A percentile compares a stretch with the other conserved stretches of the same genome.
These are phyloP conservation scores for Melanerpes formicivorus DNA, from an alignment of 2,113 vertebrate species.

Conservation along the genomic window DNA sequence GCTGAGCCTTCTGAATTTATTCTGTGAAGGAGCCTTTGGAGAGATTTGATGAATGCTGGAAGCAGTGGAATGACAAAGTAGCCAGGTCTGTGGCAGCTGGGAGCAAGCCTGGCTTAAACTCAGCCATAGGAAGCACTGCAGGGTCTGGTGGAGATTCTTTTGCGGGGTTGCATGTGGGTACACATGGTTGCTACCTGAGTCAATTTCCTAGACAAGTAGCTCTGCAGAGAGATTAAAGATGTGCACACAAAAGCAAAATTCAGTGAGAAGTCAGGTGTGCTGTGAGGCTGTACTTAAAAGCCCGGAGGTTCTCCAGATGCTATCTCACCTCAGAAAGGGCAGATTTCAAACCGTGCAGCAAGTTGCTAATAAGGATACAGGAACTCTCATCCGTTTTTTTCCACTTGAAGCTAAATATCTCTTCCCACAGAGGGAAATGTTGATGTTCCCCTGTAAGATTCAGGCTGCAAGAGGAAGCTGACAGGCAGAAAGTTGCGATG, in stretches of 20 bases:
- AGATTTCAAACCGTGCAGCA: not conserved
- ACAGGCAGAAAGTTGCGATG: constrained; percentile 2
- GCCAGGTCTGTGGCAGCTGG: not conserved
- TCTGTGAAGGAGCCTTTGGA: not conserved
- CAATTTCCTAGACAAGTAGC: constrained; percentile 13
- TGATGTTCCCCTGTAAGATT: constrained; percentile 32
- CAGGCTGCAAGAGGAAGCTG: constrained; percentile 33
- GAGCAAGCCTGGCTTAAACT: not conserved
- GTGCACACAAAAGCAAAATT: not conserved
- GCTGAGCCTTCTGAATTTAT: not conserved
- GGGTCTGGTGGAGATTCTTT: not conserved
- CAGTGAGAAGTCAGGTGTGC: not conserved
- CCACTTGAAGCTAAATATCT: constrained; percentile 50
- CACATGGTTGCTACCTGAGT: not conserved
- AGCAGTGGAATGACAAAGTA: not conserved
- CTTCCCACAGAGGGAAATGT: constrained; percentile 35
- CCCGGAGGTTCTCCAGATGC: not conserved
- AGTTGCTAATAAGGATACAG: constrained; percentile 46
- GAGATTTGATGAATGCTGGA: not conserved
- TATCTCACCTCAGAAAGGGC: constrained; percentile 37
- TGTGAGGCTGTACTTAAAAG: constrained; percentile 35
- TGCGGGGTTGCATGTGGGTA: not conserved
- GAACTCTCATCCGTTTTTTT: constrained; percentile 58
- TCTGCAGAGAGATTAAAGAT: constrained; percentile 29
- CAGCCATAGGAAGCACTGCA: not conserved